Evolutionary conservation across 2,797 vertebrate species (phyloP).

Genomic region (Spinus olivaceus): DNA sequence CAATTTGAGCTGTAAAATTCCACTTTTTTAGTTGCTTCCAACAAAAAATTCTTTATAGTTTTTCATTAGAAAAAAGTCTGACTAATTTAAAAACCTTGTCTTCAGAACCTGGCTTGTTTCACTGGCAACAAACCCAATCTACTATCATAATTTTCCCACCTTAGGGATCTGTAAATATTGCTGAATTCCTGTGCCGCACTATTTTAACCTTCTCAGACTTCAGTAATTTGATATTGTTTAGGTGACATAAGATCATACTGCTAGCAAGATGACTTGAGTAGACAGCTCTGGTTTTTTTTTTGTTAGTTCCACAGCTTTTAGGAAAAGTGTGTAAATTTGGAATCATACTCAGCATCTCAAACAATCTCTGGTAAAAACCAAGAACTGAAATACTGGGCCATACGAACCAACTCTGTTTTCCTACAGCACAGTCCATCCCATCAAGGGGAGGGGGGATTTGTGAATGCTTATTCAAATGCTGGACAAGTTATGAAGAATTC

Average conservation of each 20-base stretch:
- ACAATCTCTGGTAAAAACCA: neutral
- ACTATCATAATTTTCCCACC: neutral
- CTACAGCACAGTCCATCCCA: neutral
- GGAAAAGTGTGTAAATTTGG: neutral
- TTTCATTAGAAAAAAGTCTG: neutral
- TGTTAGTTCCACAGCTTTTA: neutral
- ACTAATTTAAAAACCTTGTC: neutral
- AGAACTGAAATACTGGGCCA: neutral
- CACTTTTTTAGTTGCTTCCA: neutral
- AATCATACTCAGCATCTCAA: neutral
- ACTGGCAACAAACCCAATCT: neutral
- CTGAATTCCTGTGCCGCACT: neutral
- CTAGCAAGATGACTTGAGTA: neutral
- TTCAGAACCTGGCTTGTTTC: neutral
- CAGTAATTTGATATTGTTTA: neutral
- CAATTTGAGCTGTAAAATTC: neutral
- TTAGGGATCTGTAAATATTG: neutral
- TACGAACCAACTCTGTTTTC: neutral
- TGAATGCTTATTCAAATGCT: neutral
- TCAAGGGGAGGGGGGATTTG: fast-evolving
- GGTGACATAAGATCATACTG: neutral
- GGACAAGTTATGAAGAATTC: neutral
- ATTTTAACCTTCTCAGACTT: neutral
- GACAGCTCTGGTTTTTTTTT: neutral
- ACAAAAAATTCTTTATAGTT: neutral